Evolutionary conservation across 2,888 invertebrate species (phyloP), one percentile per base, ranked within the genome.

Genomic region (Orthosia gracilis): DNA sequence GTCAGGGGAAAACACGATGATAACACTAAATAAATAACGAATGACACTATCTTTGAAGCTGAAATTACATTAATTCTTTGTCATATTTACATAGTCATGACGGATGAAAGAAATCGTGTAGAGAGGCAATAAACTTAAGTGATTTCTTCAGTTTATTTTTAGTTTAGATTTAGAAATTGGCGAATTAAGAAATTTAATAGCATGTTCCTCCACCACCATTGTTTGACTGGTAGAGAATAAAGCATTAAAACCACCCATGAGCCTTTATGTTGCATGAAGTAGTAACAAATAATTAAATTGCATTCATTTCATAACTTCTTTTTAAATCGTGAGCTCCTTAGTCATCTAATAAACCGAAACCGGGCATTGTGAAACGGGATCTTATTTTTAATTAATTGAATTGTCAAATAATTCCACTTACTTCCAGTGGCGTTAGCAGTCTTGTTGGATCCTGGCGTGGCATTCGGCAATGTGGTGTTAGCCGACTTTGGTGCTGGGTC

Each of bases 391-490:
- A 31, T 40, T n/a, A 18, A 12, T 1, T 21, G 9, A 11, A 11
- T 17, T 11, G 3, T 17, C 3, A 45, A 70, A 62, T 40, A 66
- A 75, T 57, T 69, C 26, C 40, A 88, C 89, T 85, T 83, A 90
- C 91, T 82, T 57, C 84, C 84, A 76, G 83, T 73, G n/a, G 57
- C 58, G 72, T 78, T 83, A 7, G 65, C 62, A 15, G 81, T 71
- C 63, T 72, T 80, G 70, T 73, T 83, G n/a, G 75, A 70, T 2
- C 82, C 82, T 1, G 82, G 82, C 7, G 82, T 84, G 12, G 65
- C 82, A 31, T 82, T 82, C 3, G 76, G 23, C n/a, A 62, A 15
- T 4, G 76, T 15, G 12, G 26, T 18, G 49, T 70, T 80, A 17
- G 7, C 1, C 11, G 70, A 9, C 26, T 17, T 62, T 4, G 65